These are phyloP conservation scores for Cerastis leucographa DNA, from an alignment of 2,888 invertebrate genomes.

Conservation along the genomic window DNA sequence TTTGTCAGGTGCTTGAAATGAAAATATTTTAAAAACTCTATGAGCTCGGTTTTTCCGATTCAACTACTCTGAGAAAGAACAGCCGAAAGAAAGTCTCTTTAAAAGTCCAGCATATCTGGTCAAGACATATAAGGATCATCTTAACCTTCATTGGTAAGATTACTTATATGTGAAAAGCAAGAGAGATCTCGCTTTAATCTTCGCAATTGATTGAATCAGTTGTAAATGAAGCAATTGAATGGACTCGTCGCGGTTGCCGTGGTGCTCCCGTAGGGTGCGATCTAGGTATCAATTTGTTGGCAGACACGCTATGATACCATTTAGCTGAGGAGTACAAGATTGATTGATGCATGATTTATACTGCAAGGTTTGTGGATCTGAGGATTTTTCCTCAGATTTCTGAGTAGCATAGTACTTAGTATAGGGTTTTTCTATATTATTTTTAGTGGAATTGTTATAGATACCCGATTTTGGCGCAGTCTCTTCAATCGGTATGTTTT, in stretches of 20 bases:
- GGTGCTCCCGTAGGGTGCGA: conserved; percentile 10
- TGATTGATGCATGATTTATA: neutral
- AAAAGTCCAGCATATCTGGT: neutral
- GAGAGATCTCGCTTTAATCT: neutral
- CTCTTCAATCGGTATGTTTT: neutral
- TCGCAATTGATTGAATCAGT: conserved; percentile 12
- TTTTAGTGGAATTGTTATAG: neutral
- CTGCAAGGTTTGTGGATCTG: neutral
- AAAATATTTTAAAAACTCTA: neutral
- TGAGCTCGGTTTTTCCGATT: neutral
- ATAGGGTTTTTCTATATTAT: neutral
- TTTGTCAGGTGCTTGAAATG: neutral
- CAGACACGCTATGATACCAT: neutral
- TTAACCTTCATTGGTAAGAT: neutral
- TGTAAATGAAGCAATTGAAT: conserved; percentile 50
- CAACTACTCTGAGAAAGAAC: too few species aligned
- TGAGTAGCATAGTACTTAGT: neutral
- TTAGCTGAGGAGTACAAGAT: neutral
- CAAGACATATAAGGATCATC: neutral
- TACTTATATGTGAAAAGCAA: neutral
- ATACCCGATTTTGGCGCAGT: neutral
- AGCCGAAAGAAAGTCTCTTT: neutral
- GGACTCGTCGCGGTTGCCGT: conserved; percentile 21
- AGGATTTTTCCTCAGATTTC: neutral
- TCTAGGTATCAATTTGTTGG: conserved; percentile 46